Conservation (phyloP, 2,113 vertebrate genomes). For the Cercopithecus mona region DNA sequence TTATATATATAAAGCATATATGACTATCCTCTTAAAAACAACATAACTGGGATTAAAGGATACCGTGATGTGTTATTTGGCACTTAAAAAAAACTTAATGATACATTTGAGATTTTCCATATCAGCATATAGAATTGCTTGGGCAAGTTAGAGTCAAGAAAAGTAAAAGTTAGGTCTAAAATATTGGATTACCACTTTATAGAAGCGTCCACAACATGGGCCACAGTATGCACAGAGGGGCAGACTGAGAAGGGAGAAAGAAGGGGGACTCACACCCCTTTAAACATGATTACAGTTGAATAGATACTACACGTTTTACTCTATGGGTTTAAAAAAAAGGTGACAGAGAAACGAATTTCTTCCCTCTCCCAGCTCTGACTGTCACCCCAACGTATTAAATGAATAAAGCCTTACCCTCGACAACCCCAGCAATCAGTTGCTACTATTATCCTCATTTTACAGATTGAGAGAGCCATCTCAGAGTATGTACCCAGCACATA, state of each 20-base stretch:
- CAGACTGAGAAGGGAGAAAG: too few relatives aligned
- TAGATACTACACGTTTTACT: neutral
- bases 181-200: neutral
- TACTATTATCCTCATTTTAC: neutral
- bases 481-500: neutral
- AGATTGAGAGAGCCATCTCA: neutral
- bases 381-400: neutral
- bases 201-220: neutral
- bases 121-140: neutral
- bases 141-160: neutral
- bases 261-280: neutral
- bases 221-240: neutral
- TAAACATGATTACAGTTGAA: neutral
- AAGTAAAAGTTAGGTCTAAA: neutral
- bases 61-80: neutral
- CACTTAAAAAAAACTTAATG: neutral
- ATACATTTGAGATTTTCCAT: conserved; percentile 19
- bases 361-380: neutral
- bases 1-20: neutral
- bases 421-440: neutral
- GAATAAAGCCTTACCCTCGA: neutral
- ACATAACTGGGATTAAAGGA: neutral
- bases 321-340: neutral
- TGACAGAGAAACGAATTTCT: neutral
- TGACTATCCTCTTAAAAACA: neutral